Conservation (phyloP, 1,140 invertebrate genomes). For the Hypsibius dujardini region DNA sequence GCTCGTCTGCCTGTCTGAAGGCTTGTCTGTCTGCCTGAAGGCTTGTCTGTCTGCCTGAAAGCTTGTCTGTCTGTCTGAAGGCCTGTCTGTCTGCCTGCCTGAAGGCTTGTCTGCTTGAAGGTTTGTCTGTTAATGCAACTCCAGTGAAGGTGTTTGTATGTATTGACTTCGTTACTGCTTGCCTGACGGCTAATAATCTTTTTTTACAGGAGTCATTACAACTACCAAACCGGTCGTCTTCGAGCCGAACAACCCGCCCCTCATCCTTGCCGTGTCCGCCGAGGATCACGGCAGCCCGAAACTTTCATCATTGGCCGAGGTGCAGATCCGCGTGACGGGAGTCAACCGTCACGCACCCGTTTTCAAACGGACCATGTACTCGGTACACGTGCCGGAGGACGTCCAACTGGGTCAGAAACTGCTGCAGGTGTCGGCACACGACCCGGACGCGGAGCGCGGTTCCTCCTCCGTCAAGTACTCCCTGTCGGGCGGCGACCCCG, state of each 20-base stretch:
- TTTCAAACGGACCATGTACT: slow-evolving; percentile 46
- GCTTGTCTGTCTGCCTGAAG: too few relatives aligned
- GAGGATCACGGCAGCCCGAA: slow-evolving; percentile 55
- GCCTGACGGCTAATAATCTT: not conserved
- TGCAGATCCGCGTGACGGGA: slow-evolving; percentile 49
- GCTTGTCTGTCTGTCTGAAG: too few relatives aligned
- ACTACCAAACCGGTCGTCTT: slow-evolving; percentile 53
- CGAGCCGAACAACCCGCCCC: slow-evolving; percentile 43
- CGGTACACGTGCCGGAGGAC: slow-evolving; percentile 18
- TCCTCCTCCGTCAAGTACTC: not conserved
- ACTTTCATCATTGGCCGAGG: slow-evolving; percentile 47
- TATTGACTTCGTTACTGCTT: too few relatives aligned
- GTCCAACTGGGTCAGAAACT: slow-evolving; percentile 21
- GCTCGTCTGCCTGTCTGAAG: too few relatives aligned
- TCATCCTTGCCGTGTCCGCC: slow-evolving; percentile 56
- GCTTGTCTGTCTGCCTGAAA: too few relatives aligned
- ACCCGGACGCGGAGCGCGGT: slow-evolving; percentile 40
- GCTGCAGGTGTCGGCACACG: slow-evolving; percentile 43
- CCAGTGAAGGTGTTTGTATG: too few relatives aligned
- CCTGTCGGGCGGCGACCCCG: slow-evolving; percentile 52
- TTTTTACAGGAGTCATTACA: slow-evolving; percentile 40
- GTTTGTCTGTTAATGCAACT: too few relatives aligned
- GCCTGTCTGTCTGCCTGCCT: too few relatives aligned
- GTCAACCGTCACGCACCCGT: slow-evolving; percentile 59
- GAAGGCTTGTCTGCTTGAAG: too few relatives aligned